Percentiles rank a stretch among this genome's conserved stretches.
Conservation (phyloP, 2,113 vertebrate species). For the Anarrhichthys ocellatus region DNA sequence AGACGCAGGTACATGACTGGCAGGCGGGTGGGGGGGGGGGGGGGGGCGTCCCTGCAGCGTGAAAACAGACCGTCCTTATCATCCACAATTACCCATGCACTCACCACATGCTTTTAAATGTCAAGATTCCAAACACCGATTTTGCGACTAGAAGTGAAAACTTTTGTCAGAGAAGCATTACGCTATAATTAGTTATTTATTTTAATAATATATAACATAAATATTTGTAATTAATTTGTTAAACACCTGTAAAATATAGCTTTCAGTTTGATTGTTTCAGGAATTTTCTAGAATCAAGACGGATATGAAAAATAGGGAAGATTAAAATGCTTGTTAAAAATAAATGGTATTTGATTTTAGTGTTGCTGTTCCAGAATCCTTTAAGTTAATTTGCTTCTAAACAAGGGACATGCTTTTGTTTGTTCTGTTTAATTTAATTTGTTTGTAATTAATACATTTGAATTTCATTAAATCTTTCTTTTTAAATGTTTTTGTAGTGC, state of each 20-base stretch:
- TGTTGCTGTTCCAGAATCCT: neutral
- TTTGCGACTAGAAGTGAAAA: neutral
- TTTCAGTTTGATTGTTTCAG: neutral
- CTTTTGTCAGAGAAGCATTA: neutral
- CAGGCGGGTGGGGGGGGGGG: conserved; percentile 38
- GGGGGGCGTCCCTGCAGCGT: conserved; percentile 51
- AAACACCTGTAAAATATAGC: no score
- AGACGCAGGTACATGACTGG: conserved; percentile 55
- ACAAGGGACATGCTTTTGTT: neutral
- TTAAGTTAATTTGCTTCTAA: neutral
- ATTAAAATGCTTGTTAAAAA: neutral
- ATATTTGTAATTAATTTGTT: no score
- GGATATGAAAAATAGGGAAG: neutral
- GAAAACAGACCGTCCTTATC: conserved; percentile 51
- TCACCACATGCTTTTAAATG: neutral
- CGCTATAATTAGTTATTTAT: neutral
- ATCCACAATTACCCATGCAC: conserved; percentile 45
- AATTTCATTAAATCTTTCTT: neutral
- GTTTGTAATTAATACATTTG: neutral
- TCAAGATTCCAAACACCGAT: neutral
- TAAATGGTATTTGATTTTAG: neutral
- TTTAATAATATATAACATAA: no score
- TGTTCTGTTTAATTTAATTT: neutral
- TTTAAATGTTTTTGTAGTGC: neutral
- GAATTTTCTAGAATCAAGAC: neutral